Conservation (phyloP, 2,888 invertebrate genomes). For the Trachelus stipa region DNA sequence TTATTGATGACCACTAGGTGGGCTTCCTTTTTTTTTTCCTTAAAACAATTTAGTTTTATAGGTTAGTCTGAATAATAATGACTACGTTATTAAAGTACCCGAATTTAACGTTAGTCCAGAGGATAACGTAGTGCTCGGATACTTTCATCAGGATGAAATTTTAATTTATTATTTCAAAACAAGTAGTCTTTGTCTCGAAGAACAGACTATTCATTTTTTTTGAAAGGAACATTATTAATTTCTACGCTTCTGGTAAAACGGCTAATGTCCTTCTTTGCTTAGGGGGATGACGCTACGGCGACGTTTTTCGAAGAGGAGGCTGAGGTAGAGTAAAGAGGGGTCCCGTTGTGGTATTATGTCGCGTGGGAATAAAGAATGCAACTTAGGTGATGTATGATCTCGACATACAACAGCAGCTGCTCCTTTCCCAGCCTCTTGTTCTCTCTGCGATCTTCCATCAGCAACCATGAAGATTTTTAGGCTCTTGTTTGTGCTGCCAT, state of each 20-base stretch:
- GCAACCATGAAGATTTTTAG: slow-evolving; percentile 10
- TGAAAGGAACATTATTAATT: slow-evolving; percentile 23
- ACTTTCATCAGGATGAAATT: too few species aligned
- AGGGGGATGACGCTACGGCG: slow-evolving; percentile 1
- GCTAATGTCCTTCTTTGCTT: slow-evolving; percentile 13
- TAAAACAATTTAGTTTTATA: not conserved
- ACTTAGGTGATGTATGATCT: slow-evolving; percentile 25
- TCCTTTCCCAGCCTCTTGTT: slow-evolving; percentile 17
- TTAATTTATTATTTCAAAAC: not conserved
- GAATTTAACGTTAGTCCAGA: slow-evolving; percentile 5
- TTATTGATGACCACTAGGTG: slow-evolving; percentile 22
- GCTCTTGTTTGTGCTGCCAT: slow-evolving; percentile 50
- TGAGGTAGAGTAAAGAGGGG: slow-evolving; percentile 13
- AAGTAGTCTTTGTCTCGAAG: not conserved
- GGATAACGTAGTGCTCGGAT: slow-evolving; percentile 13
- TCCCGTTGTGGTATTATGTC: slow-evolving; percentile 35
- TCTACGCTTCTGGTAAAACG: slow-evolving; percentile 19
- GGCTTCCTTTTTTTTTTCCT: slow-evolving; percentile 12
- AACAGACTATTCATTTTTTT: not conserved
- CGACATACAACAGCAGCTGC: slow-evolving; percentile 16
- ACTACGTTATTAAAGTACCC: not conserved
- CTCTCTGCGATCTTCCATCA: slow-evolving; percentile 9
- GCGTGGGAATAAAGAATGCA: slow-evolving; percentile 37
- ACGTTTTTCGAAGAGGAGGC: not conserved
- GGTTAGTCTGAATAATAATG: not conserved